These are phyloP conservation scores for Masticophis lateralis DNA, from an alignment of 2,797 vertebrate genomes.

Conservation along the genomic window DNA sequence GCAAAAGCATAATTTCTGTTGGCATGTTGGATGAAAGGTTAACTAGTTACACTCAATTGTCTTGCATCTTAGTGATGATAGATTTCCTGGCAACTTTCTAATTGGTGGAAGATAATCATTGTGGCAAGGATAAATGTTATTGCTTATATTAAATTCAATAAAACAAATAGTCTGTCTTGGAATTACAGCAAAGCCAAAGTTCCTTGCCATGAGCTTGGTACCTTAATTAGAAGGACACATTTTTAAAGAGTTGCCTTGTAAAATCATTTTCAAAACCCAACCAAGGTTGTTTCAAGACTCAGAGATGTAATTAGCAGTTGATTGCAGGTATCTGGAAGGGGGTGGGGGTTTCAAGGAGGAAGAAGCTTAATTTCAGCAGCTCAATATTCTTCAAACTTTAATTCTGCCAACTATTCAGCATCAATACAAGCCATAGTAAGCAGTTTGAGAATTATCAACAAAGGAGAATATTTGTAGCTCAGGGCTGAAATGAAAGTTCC, in stretches of 20 bases:
- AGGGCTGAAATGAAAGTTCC: too few species aligned
- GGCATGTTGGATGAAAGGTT: constrained; percentile 13
- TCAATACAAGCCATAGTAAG: not conserved
- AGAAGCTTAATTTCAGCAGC: not conserved
- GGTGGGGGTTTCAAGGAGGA: not conserved
- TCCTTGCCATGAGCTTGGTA: constrained; percentile 31
- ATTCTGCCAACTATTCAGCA: not conserved
- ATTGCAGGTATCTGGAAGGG: constrained; percentile 14
- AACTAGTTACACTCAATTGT: not conserved
- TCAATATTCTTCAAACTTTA: not conserved
- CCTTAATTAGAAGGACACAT: constrained; percentile 20
- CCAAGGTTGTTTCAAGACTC: constrained; percentile 52
- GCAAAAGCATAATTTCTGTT: not conserved
- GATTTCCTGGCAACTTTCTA: constrained; percentile 45
- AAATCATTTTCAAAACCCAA: constrained; percentile 29
- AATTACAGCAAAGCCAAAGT: constrained; percentile 47
- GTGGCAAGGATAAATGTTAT: constrained; percentile 55
- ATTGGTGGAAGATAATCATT: constrained; percentile 60
- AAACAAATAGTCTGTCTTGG: constrained; percentile 39
- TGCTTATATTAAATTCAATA: constrained; percentile 48
- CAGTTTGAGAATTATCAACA: not conserved
- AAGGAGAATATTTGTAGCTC: not conserved
- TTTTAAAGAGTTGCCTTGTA: constrained; percentile 39
- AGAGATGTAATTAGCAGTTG: constrained; percentile 53
- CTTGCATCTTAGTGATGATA: constrained; percentile 28